phyloP scores from a whole-genome alignment of 2,113 vertebrate species.

The Phainopepla nitens region DNA sequence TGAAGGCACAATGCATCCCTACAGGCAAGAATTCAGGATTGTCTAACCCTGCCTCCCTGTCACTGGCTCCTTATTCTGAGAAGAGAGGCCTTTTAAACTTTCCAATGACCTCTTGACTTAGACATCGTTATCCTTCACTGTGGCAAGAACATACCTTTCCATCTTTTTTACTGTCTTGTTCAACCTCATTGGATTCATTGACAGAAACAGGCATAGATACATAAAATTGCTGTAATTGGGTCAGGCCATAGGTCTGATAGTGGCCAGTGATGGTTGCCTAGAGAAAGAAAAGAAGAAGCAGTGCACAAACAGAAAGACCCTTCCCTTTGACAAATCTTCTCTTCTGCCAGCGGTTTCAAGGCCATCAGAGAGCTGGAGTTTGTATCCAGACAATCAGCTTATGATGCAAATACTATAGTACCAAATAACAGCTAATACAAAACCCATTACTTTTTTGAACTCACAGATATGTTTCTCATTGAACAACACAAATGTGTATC shows the following conservation, averaged over 20 bases:
- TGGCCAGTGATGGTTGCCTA: not conserved
- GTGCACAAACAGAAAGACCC: not conserved
- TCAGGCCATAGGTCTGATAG: slow-evolving; percentile 58
- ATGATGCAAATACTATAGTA: not conserved
- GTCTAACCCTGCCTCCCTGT: not conserved
- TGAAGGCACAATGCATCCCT: slow-evolving; percentile 31
- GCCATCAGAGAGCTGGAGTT: not conserved
- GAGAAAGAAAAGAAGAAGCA: slow-evolving; percentile 10
- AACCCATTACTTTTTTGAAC: not conserved
- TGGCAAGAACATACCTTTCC: slow-evolving; percentile 52
- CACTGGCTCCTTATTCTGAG: slow-evolving; percentile 30
- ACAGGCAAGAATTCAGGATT: slow-evolving; percentile 15
- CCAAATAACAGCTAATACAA: not conserved
- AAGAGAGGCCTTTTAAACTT: slow-evolving; percentile 36
- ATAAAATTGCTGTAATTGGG: slow-evolving; percentile 52
- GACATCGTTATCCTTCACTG: slow-evolving; percentile 17
- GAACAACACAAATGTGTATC: not conserved
- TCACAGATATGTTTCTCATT: not conserved
- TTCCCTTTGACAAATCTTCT: not conserved
- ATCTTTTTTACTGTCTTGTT: slow-evolving; percentile 39
- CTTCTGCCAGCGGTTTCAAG: not conserved
- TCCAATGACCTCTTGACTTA: slow-evolving; percentile 53
- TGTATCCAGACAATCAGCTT: not conserved
- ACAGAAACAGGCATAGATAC: slow-evolving; percentile 53
- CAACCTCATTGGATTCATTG: slow-evolving; percentile 18